These are phyloP conservation scores for Drosophila rhopaloa DNA, from an alignment of 1,140 invertebrate species.

Conservation along the genomic window DNA sequence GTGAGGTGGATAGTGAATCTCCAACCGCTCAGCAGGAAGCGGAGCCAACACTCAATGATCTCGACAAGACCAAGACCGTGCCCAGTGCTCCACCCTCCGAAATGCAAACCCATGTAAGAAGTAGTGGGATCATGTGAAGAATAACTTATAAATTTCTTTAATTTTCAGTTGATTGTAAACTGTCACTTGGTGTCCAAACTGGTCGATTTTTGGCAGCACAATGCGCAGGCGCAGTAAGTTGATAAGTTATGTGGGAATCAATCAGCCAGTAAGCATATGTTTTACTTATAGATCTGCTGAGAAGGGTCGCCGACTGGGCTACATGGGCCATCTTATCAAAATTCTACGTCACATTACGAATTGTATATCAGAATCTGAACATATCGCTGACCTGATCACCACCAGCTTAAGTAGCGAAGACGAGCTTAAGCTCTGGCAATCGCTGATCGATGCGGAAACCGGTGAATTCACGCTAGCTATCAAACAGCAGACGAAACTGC, in stretches of 20 bases:
- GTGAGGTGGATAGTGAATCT: slow-evolving; percentile 16
- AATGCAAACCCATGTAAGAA: slow-evolving; percentile 80
- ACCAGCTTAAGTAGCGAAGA: slow-evolving; percentile 62
- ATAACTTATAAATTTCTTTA: background rate
- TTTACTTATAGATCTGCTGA: slow-evolving; percentile 62
- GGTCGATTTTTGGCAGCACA: slow-evolving; percentile 88
- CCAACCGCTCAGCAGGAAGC: slow-evolving; percentile 32
- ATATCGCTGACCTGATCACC: slow-evolving; percentile 81
- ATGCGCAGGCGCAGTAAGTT: slow-evolving; percentile 86
- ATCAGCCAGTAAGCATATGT: slow-evolving; percentile 15
- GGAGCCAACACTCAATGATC: slow-evolving; percentile 56
- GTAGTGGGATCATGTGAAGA: background rate
- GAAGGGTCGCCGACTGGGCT: slow-evolving; percentile 87
- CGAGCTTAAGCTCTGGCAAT: slow-evolving; percentile 69
- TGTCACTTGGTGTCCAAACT: slow-evolving; percentile 89
- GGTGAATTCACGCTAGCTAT: slow-evolving; percentile 75
- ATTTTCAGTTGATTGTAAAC: slow-evolving; percentile 88
- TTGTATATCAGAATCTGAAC: slow-evolving; percentile 79
- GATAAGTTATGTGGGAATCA: background rate
- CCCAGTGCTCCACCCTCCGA: slow-evolving; percentile 63
- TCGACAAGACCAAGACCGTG: slow-evolving; percentile 59
- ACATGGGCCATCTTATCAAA: slow-evolving; percentile 92
- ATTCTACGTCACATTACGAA: slow-evolving; percentile 85
- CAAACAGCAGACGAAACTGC: slow-evolving; percentile 65
- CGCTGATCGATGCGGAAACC: slow-evolving; percentile 68